These are phyloP conservation scores for Melanotaenia parkinsoni DNA, from an alignment of 2,797 vertebrate genomes.

Conservation along the genomic window DNA sequence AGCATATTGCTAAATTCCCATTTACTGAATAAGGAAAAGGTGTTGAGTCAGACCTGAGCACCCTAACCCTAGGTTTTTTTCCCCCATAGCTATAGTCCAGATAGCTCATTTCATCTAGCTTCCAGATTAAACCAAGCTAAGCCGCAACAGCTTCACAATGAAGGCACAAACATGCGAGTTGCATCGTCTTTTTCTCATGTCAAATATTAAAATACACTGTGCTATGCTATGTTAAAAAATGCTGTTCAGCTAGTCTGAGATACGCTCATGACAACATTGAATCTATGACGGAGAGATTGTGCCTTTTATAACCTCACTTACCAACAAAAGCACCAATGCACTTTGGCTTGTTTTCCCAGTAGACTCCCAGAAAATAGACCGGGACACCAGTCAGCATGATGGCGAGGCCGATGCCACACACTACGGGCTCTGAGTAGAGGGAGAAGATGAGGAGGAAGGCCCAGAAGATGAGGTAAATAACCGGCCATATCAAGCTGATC, in stretches of 20 bases:
- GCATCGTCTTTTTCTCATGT: too few species aligned
- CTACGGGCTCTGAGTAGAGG: constrained; percentile 92
- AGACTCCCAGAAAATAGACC: constrained; percentile 92
- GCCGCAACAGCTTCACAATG: too few species aligned
- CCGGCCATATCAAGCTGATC: constrained; percentile 91
- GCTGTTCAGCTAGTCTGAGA: background rate
- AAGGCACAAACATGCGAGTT: too few species aligned
- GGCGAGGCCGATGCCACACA: constrained; percentile 92
- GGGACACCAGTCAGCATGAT: constrained; percentile 95
- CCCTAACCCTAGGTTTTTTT: too few species aligned
- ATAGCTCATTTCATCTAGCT: too few species aligned
- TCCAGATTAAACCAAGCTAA: too few species aligned
- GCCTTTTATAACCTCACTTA: constrained; percentile 66
- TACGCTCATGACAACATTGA: background rate
- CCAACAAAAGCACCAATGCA: constrained; percentile 87
- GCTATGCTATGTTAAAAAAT: too few species aligned
- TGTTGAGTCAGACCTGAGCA: background rate
- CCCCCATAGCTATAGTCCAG: too few species aligned
- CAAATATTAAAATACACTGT: too few species aligned
- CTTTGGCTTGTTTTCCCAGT: constrained; percentile 92
- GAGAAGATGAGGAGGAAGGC: constrained; percentile 94
- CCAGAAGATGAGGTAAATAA: constrained; percentile 94
- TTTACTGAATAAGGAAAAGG: too few species aligned
- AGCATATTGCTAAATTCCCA: too few species aligned
- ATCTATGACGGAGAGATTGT: background rate